Evolutionary conservation across 2,113 vertebrate species (phyloP).

Genomic region (Cisticola juncidis): DNA sequence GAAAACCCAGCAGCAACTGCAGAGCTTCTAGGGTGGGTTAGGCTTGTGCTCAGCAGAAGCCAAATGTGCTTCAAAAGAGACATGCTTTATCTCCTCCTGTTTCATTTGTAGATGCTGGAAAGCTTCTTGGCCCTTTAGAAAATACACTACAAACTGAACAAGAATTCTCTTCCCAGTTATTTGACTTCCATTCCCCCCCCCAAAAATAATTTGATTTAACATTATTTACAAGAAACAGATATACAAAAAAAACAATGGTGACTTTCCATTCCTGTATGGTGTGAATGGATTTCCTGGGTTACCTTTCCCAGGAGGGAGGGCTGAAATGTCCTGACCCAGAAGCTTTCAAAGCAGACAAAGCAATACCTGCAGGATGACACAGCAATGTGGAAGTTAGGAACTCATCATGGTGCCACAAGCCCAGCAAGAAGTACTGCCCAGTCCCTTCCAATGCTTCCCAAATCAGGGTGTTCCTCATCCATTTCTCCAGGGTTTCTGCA

Average conservation of each 20-base stretch:
- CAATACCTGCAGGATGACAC: background rate
- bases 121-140: background rate
- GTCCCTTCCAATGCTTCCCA: background rate
- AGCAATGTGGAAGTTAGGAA: rapidly evolving
- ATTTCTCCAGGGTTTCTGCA: background rate
- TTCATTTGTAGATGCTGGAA: background rate
- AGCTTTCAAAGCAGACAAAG: background rate
- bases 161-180: background rate
- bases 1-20: background rate
- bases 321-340: background rate
- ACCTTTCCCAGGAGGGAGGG: background rate
- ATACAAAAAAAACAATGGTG: background rate
- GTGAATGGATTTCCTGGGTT: background rate
- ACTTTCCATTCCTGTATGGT: background rate
- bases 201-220: background rate
- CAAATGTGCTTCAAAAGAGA: background rate
- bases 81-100: background rate
- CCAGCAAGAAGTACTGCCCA: background rate
- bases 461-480: background rate
- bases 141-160: background rate
- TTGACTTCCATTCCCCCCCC: background rate
- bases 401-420: background rate
- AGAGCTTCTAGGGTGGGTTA: background rate
- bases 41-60: background rate
- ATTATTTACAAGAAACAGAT: background rate